Evolutionary conservation across 2,797 vertebrate genomes (phyloP), one percentile per base, ranked within the genome.

Genomic region (Notolepis coatsorum): DNA sequence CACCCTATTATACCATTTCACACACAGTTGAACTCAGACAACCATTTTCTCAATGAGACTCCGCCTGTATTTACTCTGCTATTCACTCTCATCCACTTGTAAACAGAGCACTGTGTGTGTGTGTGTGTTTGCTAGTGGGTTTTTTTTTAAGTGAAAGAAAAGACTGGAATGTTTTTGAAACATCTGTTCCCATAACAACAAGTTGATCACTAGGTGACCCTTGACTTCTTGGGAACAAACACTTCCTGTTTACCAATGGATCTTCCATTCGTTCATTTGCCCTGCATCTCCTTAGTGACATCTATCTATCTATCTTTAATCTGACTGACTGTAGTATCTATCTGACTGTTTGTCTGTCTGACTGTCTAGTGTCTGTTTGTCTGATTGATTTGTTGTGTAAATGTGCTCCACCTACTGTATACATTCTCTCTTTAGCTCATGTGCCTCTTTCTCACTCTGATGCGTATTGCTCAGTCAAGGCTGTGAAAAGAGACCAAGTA

Each of bases 131-230:
- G 56, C n/a, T 18, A 24, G 18, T 7, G 47, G n/a, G n/a, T n/a
- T n/a, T n/a, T n/a, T 54, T 46, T 48, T 23, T 21, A 35, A 10
- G 28, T 15, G 33, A 67, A 25, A 70, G 37, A 80, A 79, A 63
- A 55, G 64, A 63, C 51, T 51, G 85, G 69, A 80, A 82, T 84
- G 85, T 65, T 71, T 75, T 52, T 31, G 49, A 54, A 60, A 77
- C 76, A 81, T 84, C 77, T 84, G 79, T 82, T 84, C 66, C 83
- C 77, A 76, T 84, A 69, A 79, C 75, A 82, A 84, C 82, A 77
- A 79, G 72, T 75, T 82, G 73, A 77, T 45, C 52, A 61, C 66
- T 73, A 50, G 2, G 1, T 73, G 71, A 84, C 81, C 82, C 70
- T 75, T 80, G 47, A 20, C 70, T 71, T 47, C 56, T 53, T 73